phyloP scores from a whole-genome alignment of 2,113 vertebrate genomes.

The Pelobates fuscus region DNA sequence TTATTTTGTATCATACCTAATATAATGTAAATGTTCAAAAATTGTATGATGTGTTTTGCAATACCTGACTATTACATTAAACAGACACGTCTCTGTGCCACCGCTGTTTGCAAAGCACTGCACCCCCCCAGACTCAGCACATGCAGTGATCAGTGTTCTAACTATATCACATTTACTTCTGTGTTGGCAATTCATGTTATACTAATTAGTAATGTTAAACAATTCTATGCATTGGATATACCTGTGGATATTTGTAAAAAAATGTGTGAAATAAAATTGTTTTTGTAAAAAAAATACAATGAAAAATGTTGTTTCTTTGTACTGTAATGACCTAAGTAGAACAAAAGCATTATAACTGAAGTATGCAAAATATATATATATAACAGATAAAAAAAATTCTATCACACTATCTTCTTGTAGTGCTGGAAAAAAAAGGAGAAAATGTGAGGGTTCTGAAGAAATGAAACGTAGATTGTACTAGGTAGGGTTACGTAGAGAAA shows the following conservation, averaged over 20 bases:
- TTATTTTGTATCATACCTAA: neutral
- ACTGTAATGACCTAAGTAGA: no score
- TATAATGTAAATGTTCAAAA: neutral
- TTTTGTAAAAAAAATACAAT: conserved; percentile 59
- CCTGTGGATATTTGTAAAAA: conserved; percentile 80
- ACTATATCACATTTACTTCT: neutral
- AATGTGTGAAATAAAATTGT: conserved; percentile 73
- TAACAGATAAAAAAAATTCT: no score
- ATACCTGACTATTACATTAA: neutral
- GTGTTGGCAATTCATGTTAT: conserved; percentile 50
- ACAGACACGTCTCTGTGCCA: neutral
- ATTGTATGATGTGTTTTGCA: neutral
- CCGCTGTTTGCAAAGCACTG: neutral
- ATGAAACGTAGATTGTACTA: no score
- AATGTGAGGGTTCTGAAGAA: no score
- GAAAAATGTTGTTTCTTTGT: no score
- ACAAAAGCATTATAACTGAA: no score
- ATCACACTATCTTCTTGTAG: no score
- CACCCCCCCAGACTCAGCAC: neutral
- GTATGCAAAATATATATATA: no score
- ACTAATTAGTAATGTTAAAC: conserved; percentile 65
- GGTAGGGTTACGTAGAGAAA: no score
- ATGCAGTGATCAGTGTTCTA: neutral
- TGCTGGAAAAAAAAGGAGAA: no score
- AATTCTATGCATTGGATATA: conserved; percentile 65